Evolutionary conservation across 2,113 vertebrate species (phyloP).

Genomic region (Tyrannus savana): DNA sequence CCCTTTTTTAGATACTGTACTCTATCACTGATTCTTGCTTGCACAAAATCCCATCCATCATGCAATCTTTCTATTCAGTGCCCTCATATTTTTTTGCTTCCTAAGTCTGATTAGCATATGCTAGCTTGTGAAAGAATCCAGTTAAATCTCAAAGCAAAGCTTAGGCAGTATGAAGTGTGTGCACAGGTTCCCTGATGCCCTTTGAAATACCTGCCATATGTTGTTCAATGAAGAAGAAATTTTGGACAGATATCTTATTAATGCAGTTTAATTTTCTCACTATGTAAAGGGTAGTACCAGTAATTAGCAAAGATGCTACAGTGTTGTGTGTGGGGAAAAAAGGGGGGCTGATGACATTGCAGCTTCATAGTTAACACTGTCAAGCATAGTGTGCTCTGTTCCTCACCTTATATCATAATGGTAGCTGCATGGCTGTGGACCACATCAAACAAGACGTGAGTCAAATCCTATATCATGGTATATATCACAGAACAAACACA

Average conservation of each 20-base stretch:
- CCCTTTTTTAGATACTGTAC: not conserved
- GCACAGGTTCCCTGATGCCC: not conserved
- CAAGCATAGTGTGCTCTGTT: not conserved
- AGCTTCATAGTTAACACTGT: not conserved
- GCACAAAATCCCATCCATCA: not conserved
- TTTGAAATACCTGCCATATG: not conserved
- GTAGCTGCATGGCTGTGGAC: not conserved
- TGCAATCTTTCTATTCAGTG: not conserved
- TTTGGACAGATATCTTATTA: not conserved
- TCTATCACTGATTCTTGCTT: not conserved
- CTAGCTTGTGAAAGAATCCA: not conserved
- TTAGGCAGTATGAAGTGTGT: not conserved
- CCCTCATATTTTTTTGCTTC: not conserved
- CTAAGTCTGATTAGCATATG: not conserved
- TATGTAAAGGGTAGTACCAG: not conserved
- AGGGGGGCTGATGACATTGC: not conserved
- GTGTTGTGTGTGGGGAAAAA: not conserved
- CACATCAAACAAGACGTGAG: not conserved
- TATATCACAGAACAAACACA: not conserved
- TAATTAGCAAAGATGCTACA: not conserved
- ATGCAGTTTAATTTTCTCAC: not conserved
- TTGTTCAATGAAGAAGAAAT: not conserved
- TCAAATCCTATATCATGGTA: not conserved
- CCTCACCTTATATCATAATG: rapidly evolving
- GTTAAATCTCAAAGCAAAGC: not conserved